phyloP scores from a whole-genome alignment of 2,113 vertebrate genomes.

The Passer montanus region DNA sequence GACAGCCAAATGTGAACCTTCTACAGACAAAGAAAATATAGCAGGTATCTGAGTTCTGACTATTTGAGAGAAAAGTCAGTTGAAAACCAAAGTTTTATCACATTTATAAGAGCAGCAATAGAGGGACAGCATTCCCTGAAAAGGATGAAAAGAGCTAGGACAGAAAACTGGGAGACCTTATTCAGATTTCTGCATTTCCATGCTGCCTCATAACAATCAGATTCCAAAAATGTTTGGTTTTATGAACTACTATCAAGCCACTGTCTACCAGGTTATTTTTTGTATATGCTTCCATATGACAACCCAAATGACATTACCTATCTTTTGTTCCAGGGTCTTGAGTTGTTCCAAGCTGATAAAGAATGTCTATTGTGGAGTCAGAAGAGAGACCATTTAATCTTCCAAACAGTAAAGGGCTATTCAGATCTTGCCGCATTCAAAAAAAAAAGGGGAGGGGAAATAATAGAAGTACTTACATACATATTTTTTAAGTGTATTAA shows the following conservation, averaged over 20 bases:
- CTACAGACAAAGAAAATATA: background rate
- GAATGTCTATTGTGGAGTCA: slow-evolving; percentile 98
- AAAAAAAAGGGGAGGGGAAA: slow-evolving; percentile 17
- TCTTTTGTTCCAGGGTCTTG: slow-evolving; percentile 97
- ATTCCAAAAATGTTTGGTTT: background rate
- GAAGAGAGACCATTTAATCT: slow-evolving; percentile 97
- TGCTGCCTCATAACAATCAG: background rate
- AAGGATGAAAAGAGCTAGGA: background rate
- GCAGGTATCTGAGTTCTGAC: background rate
- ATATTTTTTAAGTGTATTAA: background rate
- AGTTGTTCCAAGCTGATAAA: slow-evolving; percentile 97
- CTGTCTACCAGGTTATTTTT: background rate
- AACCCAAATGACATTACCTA: slow-evolving; percentile 78
- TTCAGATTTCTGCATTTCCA: background rate
- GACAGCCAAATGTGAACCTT: background rate
- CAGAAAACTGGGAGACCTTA: background rate
- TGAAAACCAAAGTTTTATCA: background rate
- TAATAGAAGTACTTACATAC: slow-evolving; percentile 47
- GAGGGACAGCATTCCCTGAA: background rate
- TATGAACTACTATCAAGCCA: background rate
- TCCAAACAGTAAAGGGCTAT: slow-evolving; percentile 97
- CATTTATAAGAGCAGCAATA: background rate
- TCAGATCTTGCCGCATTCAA: slow-evolving; percentile 83
- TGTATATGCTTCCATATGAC: background rate
- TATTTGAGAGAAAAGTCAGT: background rate